phyloP scores from a whole-genome alignment of 2,888 invertebrate species.

The Xiphydria camelus region DNA sequence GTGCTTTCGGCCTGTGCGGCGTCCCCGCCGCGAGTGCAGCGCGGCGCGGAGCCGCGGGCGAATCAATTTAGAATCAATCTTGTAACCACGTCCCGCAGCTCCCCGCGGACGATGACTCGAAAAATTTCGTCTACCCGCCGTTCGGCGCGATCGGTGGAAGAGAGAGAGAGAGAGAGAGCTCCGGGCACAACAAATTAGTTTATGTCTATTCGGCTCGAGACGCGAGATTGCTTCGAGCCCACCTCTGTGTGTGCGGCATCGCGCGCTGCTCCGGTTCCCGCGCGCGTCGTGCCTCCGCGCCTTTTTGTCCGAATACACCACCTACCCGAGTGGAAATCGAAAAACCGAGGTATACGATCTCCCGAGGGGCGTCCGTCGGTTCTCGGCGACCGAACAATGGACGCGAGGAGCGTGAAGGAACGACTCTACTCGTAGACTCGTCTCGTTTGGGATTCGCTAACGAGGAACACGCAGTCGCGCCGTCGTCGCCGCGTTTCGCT shows the following conservation, averaged over 20 bases:
- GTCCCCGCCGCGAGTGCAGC: too few species aligned
- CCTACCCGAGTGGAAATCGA: background rate
- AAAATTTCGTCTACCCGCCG: slow-evolving; percentile 6
- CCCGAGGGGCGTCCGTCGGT: too few species aligned
- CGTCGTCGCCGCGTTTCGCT: too few species aligned
- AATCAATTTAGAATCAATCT: slow-evolving; percentile 30
- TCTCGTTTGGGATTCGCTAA: too few species aligned
- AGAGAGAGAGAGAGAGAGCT: background rate
- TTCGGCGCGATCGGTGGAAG: slow-evolving; percentile 2
- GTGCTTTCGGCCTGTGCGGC: too few species aligned
- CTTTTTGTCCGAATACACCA: slow-evolving; percentile 5
- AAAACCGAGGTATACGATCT: background rate
- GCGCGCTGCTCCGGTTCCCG: background rate
- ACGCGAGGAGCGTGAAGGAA: too few species aligned
- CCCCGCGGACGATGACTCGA: slow-evolving; percentile 16
- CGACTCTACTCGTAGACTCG: too few species aligned
- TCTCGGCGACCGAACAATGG: too few species aligned
- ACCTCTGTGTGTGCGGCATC: slow-evolving; percentile 1
- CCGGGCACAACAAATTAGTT: slow-evolving; percentile 16
- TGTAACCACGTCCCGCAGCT: slow-evolving; percentile 11
- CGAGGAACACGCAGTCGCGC: too few species aligned
- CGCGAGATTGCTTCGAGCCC: slow-evolving; percentile 8
- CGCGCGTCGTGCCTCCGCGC: background rate
- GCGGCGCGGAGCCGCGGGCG: slow-evolving; percentile 16
- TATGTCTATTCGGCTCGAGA: slow-evolving; percentile 8